These are phyloP conservation scores for Phacellophora camtschatica DNA, from an alignment of 30 jellyfish, hydroid and myxozoan species.

Conservation along the genomic window DNA sequence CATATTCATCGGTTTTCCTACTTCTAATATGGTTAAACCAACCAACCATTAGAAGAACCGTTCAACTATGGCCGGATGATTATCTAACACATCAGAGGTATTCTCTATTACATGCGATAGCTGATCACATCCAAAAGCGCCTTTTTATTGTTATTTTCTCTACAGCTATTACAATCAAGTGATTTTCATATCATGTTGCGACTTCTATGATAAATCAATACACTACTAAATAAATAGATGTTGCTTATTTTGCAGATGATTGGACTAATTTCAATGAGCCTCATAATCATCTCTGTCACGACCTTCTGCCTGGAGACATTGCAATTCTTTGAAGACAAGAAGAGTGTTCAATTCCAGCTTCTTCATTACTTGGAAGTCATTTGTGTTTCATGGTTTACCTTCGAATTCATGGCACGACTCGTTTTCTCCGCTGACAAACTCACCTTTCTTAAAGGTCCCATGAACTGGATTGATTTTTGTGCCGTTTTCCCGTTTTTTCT, in stretches of 20 bases:
- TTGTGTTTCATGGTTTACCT: conserved; percentile 86
- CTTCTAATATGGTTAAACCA: no score
- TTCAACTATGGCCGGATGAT: no score
- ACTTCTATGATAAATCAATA: no score
- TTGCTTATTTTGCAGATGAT: conserved; percentile 52
- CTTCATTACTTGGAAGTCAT: conserved; percentile 60
- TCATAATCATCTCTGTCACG: conserved; percentile 76
- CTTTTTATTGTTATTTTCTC: no score
- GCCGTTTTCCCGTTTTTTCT: conserved; percentile 88
- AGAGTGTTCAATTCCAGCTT: conserved; percentile 33
- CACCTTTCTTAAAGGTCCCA: conserved; percentile 53
- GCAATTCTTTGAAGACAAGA: conserved; percentile 21
- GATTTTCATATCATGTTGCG: no score
- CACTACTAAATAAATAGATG: no score
- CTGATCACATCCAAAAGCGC: no score
- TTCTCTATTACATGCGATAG: no score
- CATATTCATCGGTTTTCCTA: no score
- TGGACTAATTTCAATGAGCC: conserved; percentile 81
- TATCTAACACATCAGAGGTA: no score
- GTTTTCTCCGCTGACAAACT: conserved; percentile 52
- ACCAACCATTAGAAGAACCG: no score
- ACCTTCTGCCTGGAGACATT: conserved; percentile 88
- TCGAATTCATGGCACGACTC: conserved; percentile 67
- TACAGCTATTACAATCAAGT: no score
- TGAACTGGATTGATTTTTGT: conserved; percentile 92